phyloP scores from a whole-genome alignment of 2,113 vertebrate species.

The Channa argus region DNA sequence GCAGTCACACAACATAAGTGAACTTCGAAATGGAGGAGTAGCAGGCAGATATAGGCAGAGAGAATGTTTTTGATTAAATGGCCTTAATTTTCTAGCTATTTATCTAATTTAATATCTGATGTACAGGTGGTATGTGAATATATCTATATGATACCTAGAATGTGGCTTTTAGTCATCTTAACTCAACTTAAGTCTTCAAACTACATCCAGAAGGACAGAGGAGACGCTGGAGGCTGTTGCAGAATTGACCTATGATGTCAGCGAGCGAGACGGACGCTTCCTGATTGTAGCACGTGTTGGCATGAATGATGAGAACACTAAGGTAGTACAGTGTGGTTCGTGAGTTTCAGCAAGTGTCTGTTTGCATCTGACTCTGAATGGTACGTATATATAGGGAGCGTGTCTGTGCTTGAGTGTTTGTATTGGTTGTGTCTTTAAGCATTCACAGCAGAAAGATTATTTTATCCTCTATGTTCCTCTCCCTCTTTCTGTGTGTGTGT shows the following conservation, averaged over 20 bases:
- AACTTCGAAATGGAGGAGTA: too few species aligned
- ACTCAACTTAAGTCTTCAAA: constrained; percentile 15
- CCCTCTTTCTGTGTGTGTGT: constrained; percentile 20
- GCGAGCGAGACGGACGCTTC: constrained; percentile 33
- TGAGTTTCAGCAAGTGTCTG: constrained; percentile 12
- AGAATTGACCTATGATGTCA: constrained; percentile 49
- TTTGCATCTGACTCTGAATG: constrained; percentile 11
- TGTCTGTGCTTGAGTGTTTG: constrained; percentile 36
- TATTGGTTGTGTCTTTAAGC: constrained; percentile 8
- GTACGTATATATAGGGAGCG: constrained; percentile 38
- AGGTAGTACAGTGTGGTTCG: not conserved
- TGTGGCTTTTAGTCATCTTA: constrained; percentile 20
- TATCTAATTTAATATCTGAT: constrained; percentile 1
- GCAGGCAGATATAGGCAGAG: not conserved
- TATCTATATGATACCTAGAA: constrained; percentile 7
- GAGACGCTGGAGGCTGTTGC: constrained; percentile 24
- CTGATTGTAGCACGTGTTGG: constrained; percentile 31
- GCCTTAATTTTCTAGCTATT: not conserved
- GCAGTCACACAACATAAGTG: too few species aligned
- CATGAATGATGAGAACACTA: constrained; percentile 52
- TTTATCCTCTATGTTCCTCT: constrained; percentile 23
- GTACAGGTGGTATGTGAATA: not conserved
- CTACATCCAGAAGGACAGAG: constrained; percentile 5
- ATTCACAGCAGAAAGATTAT: constrained; percentile 24
- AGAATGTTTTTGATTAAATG: not conserved